Base-by-base conservation (phyloP, 1,140 invertebrate species). In the Papilio polytes region DNA sequence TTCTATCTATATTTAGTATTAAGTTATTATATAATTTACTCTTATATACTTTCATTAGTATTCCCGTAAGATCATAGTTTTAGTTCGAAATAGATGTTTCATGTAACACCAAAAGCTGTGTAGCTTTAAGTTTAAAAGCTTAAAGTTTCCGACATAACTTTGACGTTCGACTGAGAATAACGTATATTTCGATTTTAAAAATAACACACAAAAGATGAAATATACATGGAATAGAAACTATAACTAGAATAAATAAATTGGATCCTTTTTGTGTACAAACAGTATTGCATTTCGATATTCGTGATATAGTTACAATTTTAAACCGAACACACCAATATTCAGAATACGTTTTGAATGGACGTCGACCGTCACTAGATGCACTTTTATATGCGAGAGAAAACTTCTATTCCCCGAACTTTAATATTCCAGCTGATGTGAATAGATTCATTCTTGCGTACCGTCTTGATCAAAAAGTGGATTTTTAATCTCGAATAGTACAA, bases 401-500 rank as follows among this genome's bases (percentile, higher is more conserved):
- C 56, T 78, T 66, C 56, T 66, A 78, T 78, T 78, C 59, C 56
- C 77, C 59, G 36, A 66, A 78, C 46, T 78, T 66, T 78, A 63
- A 78, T 78, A 78, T 78, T 44, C 15, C 77, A 26, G 12, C n/a
- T 20, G 44, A 78, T 46, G 56, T 78, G 77, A 78, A 78, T 66
- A 46, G 77, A 36, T 59, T 78, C 41, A 66, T 78, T 78, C 77
- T 66, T 78, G 77, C 77, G 77, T 78, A 12, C 26, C 31, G 18
- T 66, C 77, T 78, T 78, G 77, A 78, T 78, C 77, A 78, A 78
- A 78, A 78, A 78, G 56, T 78, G 51, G 77, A 81, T 78, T 77
- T 84, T 84, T 84, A 84, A 84, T 84, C 83, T 84, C 70, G 76
- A 41, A 78, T 66, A 78, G 77, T 78, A 78, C 77, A 66, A 66